Conservation (phyloP, 2,797 vertebrate species). For the Spinus pinus region DNA sequence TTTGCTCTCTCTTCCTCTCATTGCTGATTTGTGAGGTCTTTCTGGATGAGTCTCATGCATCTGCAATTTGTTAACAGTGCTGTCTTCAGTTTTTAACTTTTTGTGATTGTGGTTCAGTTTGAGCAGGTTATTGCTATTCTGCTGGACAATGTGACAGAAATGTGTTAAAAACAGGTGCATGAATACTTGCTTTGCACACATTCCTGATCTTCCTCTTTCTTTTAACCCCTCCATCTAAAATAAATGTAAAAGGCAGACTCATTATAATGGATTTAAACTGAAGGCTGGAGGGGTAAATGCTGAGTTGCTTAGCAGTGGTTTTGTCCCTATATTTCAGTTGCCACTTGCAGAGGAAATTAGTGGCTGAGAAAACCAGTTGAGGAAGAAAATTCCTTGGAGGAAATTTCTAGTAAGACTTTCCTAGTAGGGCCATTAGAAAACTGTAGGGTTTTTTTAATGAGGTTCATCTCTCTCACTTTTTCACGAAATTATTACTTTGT, state of each 20-base stretch:
- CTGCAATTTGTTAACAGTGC: slow-evolving; percentile 62
- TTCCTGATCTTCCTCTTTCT: not conserved
- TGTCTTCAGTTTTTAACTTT: slow-evolving; percentile 67
- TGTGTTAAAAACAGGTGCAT: not conserved
- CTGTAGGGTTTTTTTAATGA: rapidly evolving
- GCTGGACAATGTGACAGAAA: not conserved
- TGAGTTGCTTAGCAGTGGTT: not conserved
- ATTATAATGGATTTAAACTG: not conserved
- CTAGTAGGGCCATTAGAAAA: not conserved
- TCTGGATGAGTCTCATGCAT: slow-evolving; percentile 63
- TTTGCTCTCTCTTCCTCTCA: slow-evolving; percentile 57
- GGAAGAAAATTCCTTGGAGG: not conserved
- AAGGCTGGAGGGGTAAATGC: not conserved
- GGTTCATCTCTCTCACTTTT: not conserved
- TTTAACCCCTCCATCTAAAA: not conserved
- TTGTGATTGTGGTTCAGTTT: not conserved
- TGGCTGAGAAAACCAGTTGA: not conserved
- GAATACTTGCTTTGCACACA: not conserved
- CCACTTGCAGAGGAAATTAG: not conserved
- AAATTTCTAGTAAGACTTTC: not conserved
- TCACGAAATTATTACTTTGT: not conserved
- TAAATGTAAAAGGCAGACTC: not conserved
- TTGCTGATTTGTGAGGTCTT: slow-evolving; percentile 64
- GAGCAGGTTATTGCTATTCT: not conserved
- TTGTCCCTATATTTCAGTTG: not conserved